phyloP scores from a whole-genome alignment of 2,888 invertebrate species.

The Sipha maydis region DNA sequence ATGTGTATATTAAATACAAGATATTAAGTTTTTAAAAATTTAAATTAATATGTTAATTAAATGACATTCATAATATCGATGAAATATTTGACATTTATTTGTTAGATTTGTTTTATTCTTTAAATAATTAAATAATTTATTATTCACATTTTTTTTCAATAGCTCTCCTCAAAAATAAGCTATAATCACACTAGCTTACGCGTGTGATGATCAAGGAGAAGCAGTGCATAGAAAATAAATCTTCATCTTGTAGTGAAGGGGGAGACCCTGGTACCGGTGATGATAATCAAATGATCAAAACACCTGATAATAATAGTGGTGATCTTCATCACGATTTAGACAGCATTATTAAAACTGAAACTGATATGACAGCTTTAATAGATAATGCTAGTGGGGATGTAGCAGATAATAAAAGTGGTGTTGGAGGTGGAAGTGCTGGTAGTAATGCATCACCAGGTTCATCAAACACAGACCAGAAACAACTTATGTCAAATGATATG shows the following conservation, averaged over 20 bases:
- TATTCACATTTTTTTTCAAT: background rate
- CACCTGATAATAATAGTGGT: conserved; percentile 42
- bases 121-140: background rate
- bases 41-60: no score
- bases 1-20: background rate
- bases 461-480: conserved; percentile 41
- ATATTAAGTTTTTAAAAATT: no score
- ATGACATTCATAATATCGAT: no score
- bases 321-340: conserved; percentile 50
- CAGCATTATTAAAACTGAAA: conserved; percentile 50
- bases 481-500: conserved; percentile 47
- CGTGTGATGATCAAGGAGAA: conserved; percentile 59
- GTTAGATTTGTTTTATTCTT: background rate
- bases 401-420: conserved; percentile 34
- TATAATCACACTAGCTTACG: background rate
- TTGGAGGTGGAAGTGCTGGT: conserved; percentile 23
- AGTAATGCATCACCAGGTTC: conserved; percentile 50
- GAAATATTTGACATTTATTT: background rate
- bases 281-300: conserved; percentile 58
- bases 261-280: conserved; percentile 22
- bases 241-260: conserved; percentile 30
- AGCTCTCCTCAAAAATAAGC: background rate
- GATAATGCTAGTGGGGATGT: conserved; percentile 35
- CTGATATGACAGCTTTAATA: conserved; percentile 52
- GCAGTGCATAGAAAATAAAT: conserved; percentile 45